Percentiles rank a stretch among this genome's conserved stretches.
Conservation (phyloP, 1,140 invertebrate species). For the Dreissena rostriformis region DNA sequence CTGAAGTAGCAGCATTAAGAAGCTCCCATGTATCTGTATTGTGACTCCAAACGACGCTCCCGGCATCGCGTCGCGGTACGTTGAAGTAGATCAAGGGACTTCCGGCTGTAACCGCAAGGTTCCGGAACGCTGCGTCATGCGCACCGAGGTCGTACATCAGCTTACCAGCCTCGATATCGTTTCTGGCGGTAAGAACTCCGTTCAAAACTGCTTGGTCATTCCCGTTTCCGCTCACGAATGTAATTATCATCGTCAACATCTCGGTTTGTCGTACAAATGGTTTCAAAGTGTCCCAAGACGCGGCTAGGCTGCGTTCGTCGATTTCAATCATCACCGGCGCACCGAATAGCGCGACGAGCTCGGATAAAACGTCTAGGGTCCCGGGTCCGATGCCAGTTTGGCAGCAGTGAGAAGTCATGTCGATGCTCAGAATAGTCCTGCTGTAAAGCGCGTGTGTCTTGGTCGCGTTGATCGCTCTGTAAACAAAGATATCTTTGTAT, state of each 20-base stretch:
- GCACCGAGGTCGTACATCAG: conserved; percentile 22
- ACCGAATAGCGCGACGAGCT: background rate
- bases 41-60: conserved; percentile 46
- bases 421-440: conserved; percentile 10
- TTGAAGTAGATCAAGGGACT: conserved; percentile 45
- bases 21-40: conserved; percentile 46
- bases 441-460: background rate
- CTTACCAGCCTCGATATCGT: conserved; percentile 35
- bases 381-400: conserved; percentile 5
- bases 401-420: conserved; percentile 20
- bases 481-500: background rate
- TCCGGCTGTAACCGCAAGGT: conserved; percentile 22
- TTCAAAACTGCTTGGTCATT: background rate
- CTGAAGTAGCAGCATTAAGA: conserved; percentile 21
- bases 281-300: conserved; percentile 11
- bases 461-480: background rate
- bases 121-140: background rate
- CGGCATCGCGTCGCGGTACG: conserved; percentile 39
- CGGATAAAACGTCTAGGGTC: background rate
- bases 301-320: background rate
- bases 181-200: conserved; percentile 18
- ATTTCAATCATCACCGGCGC: conserved; percentile 2
- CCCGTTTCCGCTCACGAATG: background rate
- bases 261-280: background rate
- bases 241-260: conserved; percentile 2